Evolutionary conservation across 2,797 vertebrate species (phyloP).

Genomic region (Capromys pilorides): DNA sequence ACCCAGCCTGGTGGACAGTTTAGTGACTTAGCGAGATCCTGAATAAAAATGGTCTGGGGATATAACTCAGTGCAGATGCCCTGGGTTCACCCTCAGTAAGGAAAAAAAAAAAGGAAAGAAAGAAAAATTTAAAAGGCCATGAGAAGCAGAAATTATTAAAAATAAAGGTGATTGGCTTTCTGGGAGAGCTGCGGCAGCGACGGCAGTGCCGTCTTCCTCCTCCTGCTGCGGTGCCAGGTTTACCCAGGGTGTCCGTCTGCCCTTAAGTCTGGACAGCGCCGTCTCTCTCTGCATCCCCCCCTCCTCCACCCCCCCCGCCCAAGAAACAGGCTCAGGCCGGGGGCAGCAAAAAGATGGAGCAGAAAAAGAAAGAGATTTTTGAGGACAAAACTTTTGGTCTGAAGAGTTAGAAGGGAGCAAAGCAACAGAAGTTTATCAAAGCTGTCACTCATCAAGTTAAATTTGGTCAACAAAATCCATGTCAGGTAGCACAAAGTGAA

Average conservation of each 20-base stretch:
- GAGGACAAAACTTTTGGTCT: constrained; percentile 84
- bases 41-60: too few relatives aligned
- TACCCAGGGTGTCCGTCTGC: constrained; percentile 49
- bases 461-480: too few relatives aligned
- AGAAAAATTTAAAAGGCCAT: neutral
- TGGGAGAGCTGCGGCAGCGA: constrained; percentile 50
- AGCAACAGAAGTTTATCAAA: too few relatives aligned
- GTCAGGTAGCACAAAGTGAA: too few relatives aligned
- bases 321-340: constrained; percentile 91
- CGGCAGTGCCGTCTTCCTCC: constrained; percentile 33
- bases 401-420: too few relatives aligned
- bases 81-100: neutral
- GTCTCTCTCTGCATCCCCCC: constrained; percentile 90
- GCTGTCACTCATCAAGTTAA: too few relatives aligned
- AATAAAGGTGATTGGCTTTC: neutral
- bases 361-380: constrained; percentile 98
- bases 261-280: constrained; percentile 36
- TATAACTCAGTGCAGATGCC: too few relatives aligned
- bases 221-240: constrained; percentile 36
- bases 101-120: neutral
- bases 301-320: too few relatives aligned
- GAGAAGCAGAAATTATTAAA: neutral
- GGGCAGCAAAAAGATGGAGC: constrained; percentile 94
- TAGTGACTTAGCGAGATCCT: too few relatives aligned
- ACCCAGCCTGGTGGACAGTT: too few relatives aligned